Base-by-base conservation (phyloP, 2,888 invertebrate genomes). In the Pollenia labialis region DNA sequence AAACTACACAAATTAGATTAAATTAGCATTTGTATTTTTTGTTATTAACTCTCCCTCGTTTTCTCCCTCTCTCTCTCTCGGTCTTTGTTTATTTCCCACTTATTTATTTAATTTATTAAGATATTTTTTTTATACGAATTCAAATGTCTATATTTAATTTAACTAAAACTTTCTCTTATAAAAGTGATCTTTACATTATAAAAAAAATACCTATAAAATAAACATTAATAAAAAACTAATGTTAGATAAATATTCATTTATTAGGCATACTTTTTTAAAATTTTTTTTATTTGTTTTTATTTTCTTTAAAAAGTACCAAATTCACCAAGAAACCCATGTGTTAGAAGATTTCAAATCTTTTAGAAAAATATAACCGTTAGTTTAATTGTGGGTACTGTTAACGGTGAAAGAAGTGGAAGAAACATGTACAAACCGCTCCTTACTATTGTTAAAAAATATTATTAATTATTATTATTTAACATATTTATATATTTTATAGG, bases 101-200 rank as follows among this genome's bases (percentile, higher is more conserved):
- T 69, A 6, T 69, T 69, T 52, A 14, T 42, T 54, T 14, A 58
- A 56, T 32, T 58, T 23, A 58, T 72, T 72, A 23, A 72, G 46
- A 72, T 58, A 58, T 16, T 32, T 58, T 72, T 58, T 54, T 3
- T 42, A 12, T 71, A 12, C 8, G 54, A 1, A 42, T 32, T 6
- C 16, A 8, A 40, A 12, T 42, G n/a, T 60, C 12, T 48, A 0
- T 16, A 40, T 44, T 58, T 44, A 58, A 58, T 40, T 62, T 44
- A n/a, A 23, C 54, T 54, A 56, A 54, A 66, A 77, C 76, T 77
- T 77, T 77, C 76, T 77, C 76, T 46, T 66, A 46, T 16, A 14
- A 18, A 44, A 54, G 18, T 64, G 12, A 44, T 23, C 44, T 76
- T 76, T 46, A 23, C 16, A 66, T 76, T 18, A 14, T 42, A 1